Base-by-base conservation (phyloP, 2,797 vertebrate genomes). In the Euthynnus affinis region DNA sequence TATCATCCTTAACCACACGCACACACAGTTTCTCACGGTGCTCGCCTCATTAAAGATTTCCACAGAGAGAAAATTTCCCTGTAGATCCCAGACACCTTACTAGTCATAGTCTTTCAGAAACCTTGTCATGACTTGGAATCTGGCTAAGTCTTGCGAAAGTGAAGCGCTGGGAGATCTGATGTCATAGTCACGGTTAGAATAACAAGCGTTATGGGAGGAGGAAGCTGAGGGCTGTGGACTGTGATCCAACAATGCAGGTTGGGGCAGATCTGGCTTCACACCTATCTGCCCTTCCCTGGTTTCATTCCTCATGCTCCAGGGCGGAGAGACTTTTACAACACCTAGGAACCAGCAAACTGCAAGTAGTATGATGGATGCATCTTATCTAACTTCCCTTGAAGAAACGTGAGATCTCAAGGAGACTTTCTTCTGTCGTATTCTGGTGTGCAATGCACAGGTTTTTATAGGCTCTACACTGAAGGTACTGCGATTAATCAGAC, bases 181-280 rank as follows among this genome's bases (percentile, higher is more conserved):
- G 93, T 95, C 94, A 94, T 71, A 79, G 85, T 78, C 58, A 73
- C 76, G 82, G 91, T 88, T 89, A 86, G 85, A 94, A 93, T 93
- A 95, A 95, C 90, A 93, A 92, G 87, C 88, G 51, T 78, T 83
- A 80, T 93, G 93, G 93, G 90, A 91, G 90, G 91, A 93, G 90
- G 92, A 93, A 91, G 90, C 79, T 81, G 82, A 90, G 77, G 70
- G 61, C 85, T 83, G 78, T 27, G 58, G 76, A 92, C 79, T 86
- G 60, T 89, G 91, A 94, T 94, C 88, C 90, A 90, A 87, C 80
- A 89, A 20, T 92, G 91, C 96, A 96, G 89, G 95, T 95, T 91
- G 80, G 89, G 92, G 92, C 96, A 96, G 88, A 95, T 94, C 93
- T 76, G 67, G 57, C 91, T 75, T 90, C 90, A 93, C 92, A 93